Evolutionary conservation across 2,113 vertebrate genomes (phyloP), one percentile per base, ranked within the genome.

Genomic region (Dunckerocampus dactyliophorus): DNA sequence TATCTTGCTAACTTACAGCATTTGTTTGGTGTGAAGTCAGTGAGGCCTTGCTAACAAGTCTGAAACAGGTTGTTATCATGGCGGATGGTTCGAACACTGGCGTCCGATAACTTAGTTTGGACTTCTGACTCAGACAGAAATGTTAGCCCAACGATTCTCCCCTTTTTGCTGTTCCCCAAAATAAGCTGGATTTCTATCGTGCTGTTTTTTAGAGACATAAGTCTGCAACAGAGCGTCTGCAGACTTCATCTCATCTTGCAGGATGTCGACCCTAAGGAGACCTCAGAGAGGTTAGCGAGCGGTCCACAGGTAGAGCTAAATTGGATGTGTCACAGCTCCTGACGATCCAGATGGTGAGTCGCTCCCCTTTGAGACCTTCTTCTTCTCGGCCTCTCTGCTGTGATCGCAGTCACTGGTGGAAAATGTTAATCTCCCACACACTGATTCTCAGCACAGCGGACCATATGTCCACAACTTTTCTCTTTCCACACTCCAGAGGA

Each of bases 401-500:
- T 42, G 54, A 56, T 42, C 17, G 21, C 13, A 56, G 54, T 31
- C 54, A 42, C 54, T 64, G 60, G 65, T 73, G 73, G 61, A 69
- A 82, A 85, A 82, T 76, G 72, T 75, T 80, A 37, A 77, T 88
- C 82, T 81, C 74, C 80, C 79, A 80, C 83, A 82, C 60, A 73
- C 76, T 68, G 81, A 56, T 56, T 42, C 72, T 56, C 74, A 79
- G 67, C 67, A 53, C 46, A 66, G 58, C 55, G 39, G 62, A 43
- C 83, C 87, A 85, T 87, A 85, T 89, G 88, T 79, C 60, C 58
- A 65, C 17, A 52, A 19, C 43, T 69, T 65, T 54, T 49, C 31
- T 56, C 19, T n/a, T 56, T 43, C n/a, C 31, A 8, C 12, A 20
- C 34, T 37, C 31, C 37, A 19, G 20, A 56, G 37, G 54, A 42